A percentile compares a stretch with the other conserved stretches of the same genome.
phyloP scores from a whole-genome alignment of 1,140 invertebrate genomes.

The Augochlora pura region DNA sequence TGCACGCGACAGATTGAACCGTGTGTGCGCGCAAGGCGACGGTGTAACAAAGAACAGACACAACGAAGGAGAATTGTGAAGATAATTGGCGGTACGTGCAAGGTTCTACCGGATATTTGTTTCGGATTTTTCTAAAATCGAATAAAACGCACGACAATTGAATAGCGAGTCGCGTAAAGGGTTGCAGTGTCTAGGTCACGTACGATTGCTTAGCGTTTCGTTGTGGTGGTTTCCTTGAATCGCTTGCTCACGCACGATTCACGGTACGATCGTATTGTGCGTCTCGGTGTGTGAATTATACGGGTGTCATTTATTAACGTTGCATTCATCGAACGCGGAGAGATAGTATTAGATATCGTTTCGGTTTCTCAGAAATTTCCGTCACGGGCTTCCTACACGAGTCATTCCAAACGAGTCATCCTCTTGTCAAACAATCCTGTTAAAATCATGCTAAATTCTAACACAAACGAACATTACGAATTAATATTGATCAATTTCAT shows the following conservation, averaged over 20 bases:
- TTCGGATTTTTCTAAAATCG: constrained; percentile 38
- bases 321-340: too few species aligned
- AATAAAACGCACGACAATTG: constrained; percentile 37
- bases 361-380: neutral
- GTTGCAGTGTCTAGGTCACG: constrained; percentile 61
- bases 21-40: neutral
- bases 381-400: too few species aligned
- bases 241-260: neutral
- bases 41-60: neutral
- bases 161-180: constrained; percentile 32
- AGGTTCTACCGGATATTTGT: constrained; percentile 44
- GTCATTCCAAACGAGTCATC: neutral
- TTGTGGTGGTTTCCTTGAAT: constrained; percentile 35
- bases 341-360: neutral
- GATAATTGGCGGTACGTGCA: constrained; percentile 31
- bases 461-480: too few species aligned
- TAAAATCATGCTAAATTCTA: too few species aligned
- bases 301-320: constrained; percentile 18
- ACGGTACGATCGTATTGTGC: neutral
- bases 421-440: neutral
- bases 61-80: constrained; percentile 8
- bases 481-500: too few species aligned
- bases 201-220: constrained; percentile 33
- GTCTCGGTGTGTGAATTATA: neutral
- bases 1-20: neutral